Evolutionary conservation across 92 coral and sea anemone species (phyloP).

Genomic region (Isaurus tuberculatus): DNA sequence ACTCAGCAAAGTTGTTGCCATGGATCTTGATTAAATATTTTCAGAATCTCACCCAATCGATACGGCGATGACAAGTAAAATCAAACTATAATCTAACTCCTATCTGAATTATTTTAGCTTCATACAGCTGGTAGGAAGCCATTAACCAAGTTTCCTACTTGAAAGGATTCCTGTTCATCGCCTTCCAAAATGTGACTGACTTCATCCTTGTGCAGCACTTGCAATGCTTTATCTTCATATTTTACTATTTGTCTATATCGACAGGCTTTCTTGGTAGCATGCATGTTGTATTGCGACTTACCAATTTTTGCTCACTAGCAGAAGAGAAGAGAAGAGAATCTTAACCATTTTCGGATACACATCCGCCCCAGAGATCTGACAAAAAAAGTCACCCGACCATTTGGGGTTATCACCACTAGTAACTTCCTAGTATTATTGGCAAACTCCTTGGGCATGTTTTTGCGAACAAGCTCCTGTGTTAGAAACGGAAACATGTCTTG

Average conservation of each 20-base stretch:
- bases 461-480: conserved; percentile 43
- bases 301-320: too few relatives aligned
- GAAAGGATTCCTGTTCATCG: not conserved
- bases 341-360: conserved; percentile 65
- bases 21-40: too few relatives aligned
- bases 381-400: conserved; percentile 61
- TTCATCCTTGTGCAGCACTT: not conserved
- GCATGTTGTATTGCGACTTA: too few relatives aligned
- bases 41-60: too few relatives aligned
- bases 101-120: conserved; percentile 4
- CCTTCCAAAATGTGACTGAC: conserved; percentile 24
- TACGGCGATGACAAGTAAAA: too few relatives aligned
- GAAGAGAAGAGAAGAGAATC: too few relatives aligned
- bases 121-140: conserved; percentile 12
- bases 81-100: conserved; percentile 7
- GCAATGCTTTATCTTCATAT: conserved; percentile 5
- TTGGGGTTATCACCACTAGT: conserved; percentile 58
- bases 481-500: conserved; percentile 63
- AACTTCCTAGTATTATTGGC: conserved; percentile 57
- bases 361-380: conserved; percentile 63
- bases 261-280: too few relatives aligned
- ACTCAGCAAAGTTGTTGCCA: too few relatives aligned
- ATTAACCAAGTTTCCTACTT: not conserved
- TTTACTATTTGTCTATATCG: too few relatives aligned
- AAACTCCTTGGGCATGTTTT: conserved; percentile 69